phyloP scores from a whole-genome alignment of 2,797 vertebrate species.

The Lateolabrax maculatus region DNA sequence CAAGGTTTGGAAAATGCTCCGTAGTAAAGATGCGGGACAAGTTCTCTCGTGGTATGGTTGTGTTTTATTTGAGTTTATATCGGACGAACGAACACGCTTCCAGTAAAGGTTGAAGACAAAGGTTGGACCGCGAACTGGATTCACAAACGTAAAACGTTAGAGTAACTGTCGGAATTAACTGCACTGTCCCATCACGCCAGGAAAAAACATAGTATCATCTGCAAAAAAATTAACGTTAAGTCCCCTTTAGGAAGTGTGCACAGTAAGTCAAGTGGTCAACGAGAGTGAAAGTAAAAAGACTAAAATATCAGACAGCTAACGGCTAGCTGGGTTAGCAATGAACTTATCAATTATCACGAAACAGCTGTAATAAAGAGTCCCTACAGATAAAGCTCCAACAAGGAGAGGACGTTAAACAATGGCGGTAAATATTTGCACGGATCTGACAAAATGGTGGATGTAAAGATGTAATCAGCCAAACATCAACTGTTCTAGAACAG shows the following conservation, averaged over 20 bases:
- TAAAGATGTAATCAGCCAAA: background rate
- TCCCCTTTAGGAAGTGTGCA: too few species aligned
- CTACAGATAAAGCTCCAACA: background rate
- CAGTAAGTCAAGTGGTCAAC: background rate
- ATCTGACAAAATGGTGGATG: background rate
- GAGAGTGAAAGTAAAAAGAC: background rate
- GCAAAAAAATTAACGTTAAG: too few species aligned
- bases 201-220: too few species aligned
- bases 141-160: too few species aligned
- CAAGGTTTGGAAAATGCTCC: slow-evolving; percentile 7
- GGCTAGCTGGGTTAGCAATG: too few species aligned
- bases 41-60: background rate
- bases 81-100: too few species aligned
- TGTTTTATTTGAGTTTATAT: background rate
- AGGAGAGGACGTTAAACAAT: background rate
- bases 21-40: background rate
- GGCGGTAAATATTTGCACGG: background rate
- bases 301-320: too few species aligned
- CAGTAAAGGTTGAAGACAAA: background rate
- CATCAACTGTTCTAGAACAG: too few species aligned
- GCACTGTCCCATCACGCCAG: too few species aligned
- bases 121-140: background rate
- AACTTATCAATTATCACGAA: too few species aligned
- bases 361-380: too few species aligned
- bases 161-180: too few species aligned